These are phyloP conservation scores for Drosophila lutescens DNA, from an alignment of 2,888 invertebrate species.

Conservation along the genomic window DNA sequence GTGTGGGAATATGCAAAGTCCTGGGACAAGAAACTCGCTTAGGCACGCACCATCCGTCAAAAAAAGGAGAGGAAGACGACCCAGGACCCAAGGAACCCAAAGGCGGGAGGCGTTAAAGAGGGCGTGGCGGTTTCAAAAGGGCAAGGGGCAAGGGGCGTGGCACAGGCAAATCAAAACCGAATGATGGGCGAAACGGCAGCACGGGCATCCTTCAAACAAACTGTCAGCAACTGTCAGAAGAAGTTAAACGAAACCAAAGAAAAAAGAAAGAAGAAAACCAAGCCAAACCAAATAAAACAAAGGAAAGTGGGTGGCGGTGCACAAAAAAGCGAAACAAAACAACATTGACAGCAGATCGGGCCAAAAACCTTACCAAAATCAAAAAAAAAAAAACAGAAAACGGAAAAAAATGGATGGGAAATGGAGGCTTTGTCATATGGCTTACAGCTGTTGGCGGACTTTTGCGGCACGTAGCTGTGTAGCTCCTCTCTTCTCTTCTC, in stretches of 20 bases:
- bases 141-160: slow-evolving; percentile 29
- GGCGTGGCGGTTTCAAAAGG: slow-evolving; percentile 11
- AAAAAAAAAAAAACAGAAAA: neutral
- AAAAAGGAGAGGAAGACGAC: neutral
- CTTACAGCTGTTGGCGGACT: slow-evolving; percentile 37
- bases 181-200: slow-evolving; percentile 40
- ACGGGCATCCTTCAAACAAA: slow-evolving; percentile 71
- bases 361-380: slow-evolving; percentile 13
- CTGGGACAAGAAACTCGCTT: slow-evolving; percentile 35
- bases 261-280: slow-evolving; percentile 49
- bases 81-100: neutral
- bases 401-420: neutral
- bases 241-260: slow-evolving; percentile 75
- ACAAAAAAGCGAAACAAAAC: slow-evolving; percentile 25
- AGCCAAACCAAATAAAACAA: slow-evolving; percentile 30
- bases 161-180: slow-evolving; percentile 46
- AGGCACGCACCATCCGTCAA: slow-evolving; percentile 50
- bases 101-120: neutral
- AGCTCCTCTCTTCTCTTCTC: neutral
- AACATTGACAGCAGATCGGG: slow-evolving; percentile 44
- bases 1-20: slow-evolving; percentile 45
- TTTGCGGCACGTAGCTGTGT: slow-evolving; percentile 10
- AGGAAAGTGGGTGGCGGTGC: slow-evolving; percentile 5
- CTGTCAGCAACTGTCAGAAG: slow-evolving; percentile 79
- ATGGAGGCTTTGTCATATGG: slow-evolving; percentile 16